Evolutionary conservation across 1,140 invertebrate species (phyloP).

Genomic region (Apis laboriosa): DNA sequence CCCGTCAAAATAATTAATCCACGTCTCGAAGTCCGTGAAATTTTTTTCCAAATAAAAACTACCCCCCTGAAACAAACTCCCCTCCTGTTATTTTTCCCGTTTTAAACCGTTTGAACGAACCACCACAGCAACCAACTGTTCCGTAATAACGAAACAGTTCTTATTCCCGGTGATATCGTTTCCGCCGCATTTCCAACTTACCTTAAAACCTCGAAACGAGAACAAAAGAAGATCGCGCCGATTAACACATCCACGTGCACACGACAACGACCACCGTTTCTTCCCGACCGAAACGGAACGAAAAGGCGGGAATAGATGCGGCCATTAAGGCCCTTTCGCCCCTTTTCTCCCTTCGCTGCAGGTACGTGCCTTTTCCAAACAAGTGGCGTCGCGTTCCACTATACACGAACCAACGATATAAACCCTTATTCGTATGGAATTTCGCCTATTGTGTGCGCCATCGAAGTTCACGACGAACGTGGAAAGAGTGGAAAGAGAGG

Average conservation of each 20-base stretch:
- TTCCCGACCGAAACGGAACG: neutral
- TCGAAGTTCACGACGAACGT: constrained; percentile 15
- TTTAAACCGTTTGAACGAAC: neutral
- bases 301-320: constrained; percentile 26
- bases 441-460: constrained; percentile 29
- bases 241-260: constrained; percentile 11
- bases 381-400: constrained; percentile 19
- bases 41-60: neutral
- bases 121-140: neutral
- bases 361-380: constrained; percentile 52
- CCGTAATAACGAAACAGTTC: constrained; percentile 18
- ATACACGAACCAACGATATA: neutral
- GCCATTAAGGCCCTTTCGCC: constrained; percentile 18
- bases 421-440: constrained; percentile 33
- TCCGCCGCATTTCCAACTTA: constrained; percentile 8
- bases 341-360: neutral
- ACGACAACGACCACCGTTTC: neutral
- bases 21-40: too few species aligned
- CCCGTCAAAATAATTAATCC: too few species aligned
- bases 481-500: neutral
- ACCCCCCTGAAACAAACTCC: neutral
- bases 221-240: constrained; percentile 6
- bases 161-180: constrained; percentile 2
- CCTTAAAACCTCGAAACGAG: neutral
- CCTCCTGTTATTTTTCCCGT: neutral